Conservation (phyloP, 2,797 vertebrate genomes). For the Pterois miles region DNA sequence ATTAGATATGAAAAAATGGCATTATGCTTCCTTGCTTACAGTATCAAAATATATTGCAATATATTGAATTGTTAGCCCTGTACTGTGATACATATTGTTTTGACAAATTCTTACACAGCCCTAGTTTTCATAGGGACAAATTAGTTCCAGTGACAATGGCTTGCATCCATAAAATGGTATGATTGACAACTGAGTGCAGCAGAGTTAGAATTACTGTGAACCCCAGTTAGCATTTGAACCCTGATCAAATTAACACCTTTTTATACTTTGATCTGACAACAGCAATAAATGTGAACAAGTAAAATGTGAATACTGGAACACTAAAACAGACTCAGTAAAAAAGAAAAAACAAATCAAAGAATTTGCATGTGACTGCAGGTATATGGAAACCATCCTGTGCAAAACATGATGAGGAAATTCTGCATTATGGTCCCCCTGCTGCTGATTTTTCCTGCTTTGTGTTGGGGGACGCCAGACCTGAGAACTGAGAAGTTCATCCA, state of each 20-base stretch:
- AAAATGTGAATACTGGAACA: neutral
- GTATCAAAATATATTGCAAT: too few species aligned
- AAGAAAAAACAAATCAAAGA: too few species aligned
- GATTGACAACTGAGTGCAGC: neutral
- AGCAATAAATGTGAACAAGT: neutral
- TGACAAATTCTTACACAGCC: too few species aligned
- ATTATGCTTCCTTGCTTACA: too few species aligned
- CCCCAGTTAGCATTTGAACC: neutral
- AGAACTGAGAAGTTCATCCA: rapidly evolving
- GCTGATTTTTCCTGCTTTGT: slow-evolving; percentile 1
- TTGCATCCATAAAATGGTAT: too few species aligned
- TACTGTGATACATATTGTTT: too few species aligned
- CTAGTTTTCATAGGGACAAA: neutral
- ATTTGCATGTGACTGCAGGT: neutral
- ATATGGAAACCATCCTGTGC: neutral
- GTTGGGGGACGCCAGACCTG: rapidly evolving
- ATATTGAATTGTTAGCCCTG: too few species aligned
- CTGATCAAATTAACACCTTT: neutral
- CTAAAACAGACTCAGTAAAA: too few species aligned
- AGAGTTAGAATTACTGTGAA: too few species aligned
- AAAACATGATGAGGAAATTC: neutral
- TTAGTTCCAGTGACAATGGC: neutral
- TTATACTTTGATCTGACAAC: neutral
- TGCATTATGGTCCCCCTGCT: neutral
- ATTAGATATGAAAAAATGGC: too few species aligned